Conservation (phyloP, 1,140 invertebrate species). For the Drosophila tani region DNA sequence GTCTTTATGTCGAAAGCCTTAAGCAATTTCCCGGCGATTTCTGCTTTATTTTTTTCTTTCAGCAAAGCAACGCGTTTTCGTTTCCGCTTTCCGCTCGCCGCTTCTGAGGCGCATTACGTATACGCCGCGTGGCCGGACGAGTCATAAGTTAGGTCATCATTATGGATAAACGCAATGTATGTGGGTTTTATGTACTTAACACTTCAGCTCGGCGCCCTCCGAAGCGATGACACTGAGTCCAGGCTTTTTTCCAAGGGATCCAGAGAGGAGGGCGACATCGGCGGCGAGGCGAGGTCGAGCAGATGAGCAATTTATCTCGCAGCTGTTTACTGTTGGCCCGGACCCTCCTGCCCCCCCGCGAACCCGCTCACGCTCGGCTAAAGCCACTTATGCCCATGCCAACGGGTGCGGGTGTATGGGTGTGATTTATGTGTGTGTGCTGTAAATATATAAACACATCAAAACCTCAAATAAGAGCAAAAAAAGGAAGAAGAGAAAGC, state of each 20-base stretch:
- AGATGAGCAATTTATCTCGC: constrained; percentile 83
- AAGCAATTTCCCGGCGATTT: constrained; percentile 19
- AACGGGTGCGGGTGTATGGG: constrained; percentile 34
- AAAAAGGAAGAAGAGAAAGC: neutral
- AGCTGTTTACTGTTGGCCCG: constrained; percentile 78
- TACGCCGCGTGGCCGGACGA: constrained; percentile 60
- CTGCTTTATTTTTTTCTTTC: constrained; percentile 1
- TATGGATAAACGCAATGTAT: constrained; percentile 81
- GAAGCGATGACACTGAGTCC: constrained; percentile 55
- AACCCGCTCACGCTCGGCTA: constrained; percentile 66
- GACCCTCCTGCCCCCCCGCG: constrained; percentile 9
- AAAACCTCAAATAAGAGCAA: constrained; percentile 63
- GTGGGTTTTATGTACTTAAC: constrained; percentile 81
- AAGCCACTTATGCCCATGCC: constrained; percentile 73
- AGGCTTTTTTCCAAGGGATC: neutral
- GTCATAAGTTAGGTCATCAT: constrained; percentile 82
- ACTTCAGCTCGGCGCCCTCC: constrained; percentile 68
- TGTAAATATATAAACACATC: constrained; percentile 82
- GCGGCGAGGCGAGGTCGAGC: constrained; percentile 68
- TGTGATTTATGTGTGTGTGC: constrained; percentile 69
- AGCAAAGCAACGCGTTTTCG: constrained; percentile 11
- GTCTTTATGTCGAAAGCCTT: constrained; percentile 33
- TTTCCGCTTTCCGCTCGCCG: constrained; percentile 13
- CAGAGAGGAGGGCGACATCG: constrained; percentile 22
- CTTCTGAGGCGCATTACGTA: constrained; percentile 67